phyloP scores from a whole-genome alignment of 2,888 invertebrate species.

The Marronus borbonicus region DNA sequence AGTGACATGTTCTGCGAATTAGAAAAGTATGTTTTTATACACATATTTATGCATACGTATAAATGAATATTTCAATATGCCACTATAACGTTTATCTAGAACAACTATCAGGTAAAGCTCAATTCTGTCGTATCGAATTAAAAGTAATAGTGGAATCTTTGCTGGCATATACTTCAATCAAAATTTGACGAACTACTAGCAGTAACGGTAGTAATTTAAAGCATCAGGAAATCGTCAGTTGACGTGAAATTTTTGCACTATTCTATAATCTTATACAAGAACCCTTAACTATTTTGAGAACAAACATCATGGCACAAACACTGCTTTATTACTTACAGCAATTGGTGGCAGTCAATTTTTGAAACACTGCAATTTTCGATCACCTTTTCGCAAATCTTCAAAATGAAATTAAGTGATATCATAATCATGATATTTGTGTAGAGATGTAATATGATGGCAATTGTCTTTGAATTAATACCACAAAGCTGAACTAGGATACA shows the following conservation, averaged over 20 bases:
- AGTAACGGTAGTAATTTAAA: conserved; percentile 2
- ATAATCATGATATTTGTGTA: conserved; percentile 33
- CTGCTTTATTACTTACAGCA: conserved; percentile 39
- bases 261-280: conserved; percentile 28
- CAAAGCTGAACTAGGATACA: conserved; percentile 19
- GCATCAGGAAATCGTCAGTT: conserved; percentile 16
- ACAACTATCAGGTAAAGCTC: no score
- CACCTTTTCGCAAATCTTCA: conserved; percentile 41
- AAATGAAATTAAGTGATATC: conserved; percentile 35
- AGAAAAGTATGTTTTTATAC: no score
- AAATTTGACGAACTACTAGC: background rate
- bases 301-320: conserved; percentile 40
- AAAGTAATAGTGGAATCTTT: no score
- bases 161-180: background rate
- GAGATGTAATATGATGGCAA: conserved; percentile 29
- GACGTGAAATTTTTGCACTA: background rate
- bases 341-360: conserved; percentile 32
- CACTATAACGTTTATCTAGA: no score
- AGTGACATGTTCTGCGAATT: no score
- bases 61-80: no score
- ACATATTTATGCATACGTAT: no score
- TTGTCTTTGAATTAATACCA: background rate
- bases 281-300: conserved; percentile 48
- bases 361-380: conserved; percentile 39
- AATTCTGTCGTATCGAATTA: no score